Conservation (phyloP, 2,888 invertebrate species). For the Branchipolynoe longqiensis region DNA sequence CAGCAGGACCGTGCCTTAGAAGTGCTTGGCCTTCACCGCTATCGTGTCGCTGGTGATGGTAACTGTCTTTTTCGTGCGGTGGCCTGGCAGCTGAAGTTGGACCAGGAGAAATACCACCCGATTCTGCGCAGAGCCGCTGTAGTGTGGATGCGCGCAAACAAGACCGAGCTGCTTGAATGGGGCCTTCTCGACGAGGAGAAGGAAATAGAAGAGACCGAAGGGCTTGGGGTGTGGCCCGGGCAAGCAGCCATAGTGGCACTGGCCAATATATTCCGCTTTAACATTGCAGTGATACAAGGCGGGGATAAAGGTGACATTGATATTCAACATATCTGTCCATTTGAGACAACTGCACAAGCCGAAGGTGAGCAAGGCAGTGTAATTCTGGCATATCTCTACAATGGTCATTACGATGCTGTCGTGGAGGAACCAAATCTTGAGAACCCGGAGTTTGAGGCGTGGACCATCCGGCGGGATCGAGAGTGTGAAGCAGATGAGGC, state of each 20-base stretch:
- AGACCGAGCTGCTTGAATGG: conserved; percentile 59
- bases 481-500: conserved; percentile 30
- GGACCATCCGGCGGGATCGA: conserved; percentile 25
- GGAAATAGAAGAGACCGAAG: conserved; percentile 60
- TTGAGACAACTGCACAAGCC: conserved; percentile 18
- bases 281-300: conserved; percentile 65
- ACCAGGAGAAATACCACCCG: conserved; percentile 62
- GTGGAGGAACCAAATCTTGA: conserved; percentile 52
- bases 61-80: conserved; percentile 65
- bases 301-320: conserved; percentile 65
- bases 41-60: conserved; percentile 64
- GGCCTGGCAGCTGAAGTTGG: conserved; percentile 58
- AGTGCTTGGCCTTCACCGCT: conserved; percentile 62
- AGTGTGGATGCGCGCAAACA: conserved; percentile 62
- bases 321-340: conserved; percentile 64
- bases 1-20: conserved; percentile 61
- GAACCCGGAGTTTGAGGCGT: conserved; percentile 62
- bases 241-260: conserved; percentile 65
- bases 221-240: conserved; percentile 59
- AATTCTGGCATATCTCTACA: conserved; percentile 64
- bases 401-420: conserved; percentile 64
- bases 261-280: conserved; percentile 61
- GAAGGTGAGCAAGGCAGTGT: conserved; percentile 49
- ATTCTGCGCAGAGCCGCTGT: conserved; percentile 53
- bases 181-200: conserved; percentile 59